Evolutionary conservation across 1,140 invertebrate species (phyloP).

Genomic region (Leptinotarsa defecta): DNA sequence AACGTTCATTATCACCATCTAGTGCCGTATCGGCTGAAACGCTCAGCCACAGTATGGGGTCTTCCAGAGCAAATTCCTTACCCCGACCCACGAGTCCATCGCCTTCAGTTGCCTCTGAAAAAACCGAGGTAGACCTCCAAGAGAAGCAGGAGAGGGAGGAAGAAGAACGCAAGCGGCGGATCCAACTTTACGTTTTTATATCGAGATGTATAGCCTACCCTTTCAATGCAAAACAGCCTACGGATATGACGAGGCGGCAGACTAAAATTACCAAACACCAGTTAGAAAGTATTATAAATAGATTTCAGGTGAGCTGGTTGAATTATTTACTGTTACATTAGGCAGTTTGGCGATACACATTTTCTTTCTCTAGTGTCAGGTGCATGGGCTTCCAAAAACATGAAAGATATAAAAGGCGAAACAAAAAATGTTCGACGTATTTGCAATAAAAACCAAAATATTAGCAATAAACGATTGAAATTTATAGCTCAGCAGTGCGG

Average conservation of each 20-base stretch:
- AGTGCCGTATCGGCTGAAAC: constrained; percentile 69
- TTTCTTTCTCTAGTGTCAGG: too few species aligned
- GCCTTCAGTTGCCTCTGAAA: constrained; percentile 79
- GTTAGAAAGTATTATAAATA: constrained; percentile 90
- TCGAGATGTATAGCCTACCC: constrained; percentile 98
- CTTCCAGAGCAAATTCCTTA: constrained; percentile 64
- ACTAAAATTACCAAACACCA: constrained; percentile 96
- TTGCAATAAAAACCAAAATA: too few species aligned
- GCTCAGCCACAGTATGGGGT: constrained; percentile 58
- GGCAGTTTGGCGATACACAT: too few species aligned
- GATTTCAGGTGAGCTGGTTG: too few species aligned
- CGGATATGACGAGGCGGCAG: constrained; percentile 92
- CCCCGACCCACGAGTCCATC: constrained; percentile 81
- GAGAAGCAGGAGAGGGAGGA: constrained; percentile 88
- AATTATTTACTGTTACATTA: too few species aligned
- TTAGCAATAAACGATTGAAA: too few species aligned
- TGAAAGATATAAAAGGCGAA: too few species aligned
- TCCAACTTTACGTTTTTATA: constrained; percentile 98
- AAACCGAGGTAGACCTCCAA: constrained; percentile 71
- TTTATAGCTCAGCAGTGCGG: too few species aligned
- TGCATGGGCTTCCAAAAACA: too few species aligned
- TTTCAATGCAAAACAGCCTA: constrained; percentile 99
- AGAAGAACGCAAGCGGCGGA: constrained; percentile 87
- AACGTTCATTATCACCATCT: constrained; percentile 63
- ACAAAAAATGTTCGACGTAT: too few species aligned